Evolutionary conservation across 2,113 vertebrate genomes (phyloP), one percentile per base, ranked within the genome.

Genomic region (Poeciliopsis prolifica): DNA sequence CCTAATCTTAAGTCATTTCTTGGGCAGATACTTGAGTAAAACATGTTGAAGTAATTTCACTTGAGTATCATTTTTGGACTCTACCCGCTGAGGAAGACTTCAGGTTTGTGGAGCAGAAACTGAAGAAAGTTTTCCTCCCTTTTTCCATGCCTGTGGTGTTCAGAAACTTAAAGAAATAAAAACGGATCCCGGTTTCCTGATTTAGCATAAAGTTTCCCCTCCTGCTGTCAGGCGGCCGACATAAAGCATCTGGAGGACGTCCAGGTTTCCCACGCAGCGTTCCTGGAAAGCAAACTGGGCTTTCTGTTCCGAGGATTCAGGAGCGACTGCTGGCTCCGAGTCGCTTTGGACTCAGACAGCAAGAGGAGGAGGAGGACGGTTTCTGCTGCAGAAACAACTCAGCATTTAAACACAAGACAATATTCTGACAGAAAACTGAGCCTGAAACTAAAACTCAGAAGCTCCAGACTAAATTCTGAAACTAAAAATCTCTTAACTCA

Each of bases 161-260:
- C 31, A 35, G 31, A 30, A 30, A 64, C 15, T 64, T 26, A 26
- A 40, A 12, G 40, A 26, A 66, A 66, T 12, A 37, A 66, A 66
- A 66, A 42, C 15, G 26, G 5, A 13, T 13, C 65, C 5, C 29
- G 24, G 33, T 35, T 65, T 66, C 35, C 65, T 42, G 65, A 40
- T 66, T 42, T 40, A 26, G 35, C n/a, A 28, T 2, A n/a, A 6
- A 10, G 22, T 14, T 67, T 22, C 31, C 4, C 13, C n/a, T 28
- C 5, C 37, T 67, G 65, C 65, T 42, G 37, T 40, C 35, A 29
- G 63, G 29, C 63, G 13, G 31, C 63, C n/a, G 63, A 65, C 37
- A 37, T 10, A n/a, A 76, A 51, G 62, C 74, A 48, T 63, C n/a
- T 68, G 40, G 74, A 69, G 28, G 28, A 63, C 42, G 26, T 76